Percentiles rank a stretch among this genome's conserved stretches.
These are phyloP conservation scores for Ondatra zibethicus DNA, from an alignment of 2,113 vertebrate species.

Conservation along the genomic window DNA sequence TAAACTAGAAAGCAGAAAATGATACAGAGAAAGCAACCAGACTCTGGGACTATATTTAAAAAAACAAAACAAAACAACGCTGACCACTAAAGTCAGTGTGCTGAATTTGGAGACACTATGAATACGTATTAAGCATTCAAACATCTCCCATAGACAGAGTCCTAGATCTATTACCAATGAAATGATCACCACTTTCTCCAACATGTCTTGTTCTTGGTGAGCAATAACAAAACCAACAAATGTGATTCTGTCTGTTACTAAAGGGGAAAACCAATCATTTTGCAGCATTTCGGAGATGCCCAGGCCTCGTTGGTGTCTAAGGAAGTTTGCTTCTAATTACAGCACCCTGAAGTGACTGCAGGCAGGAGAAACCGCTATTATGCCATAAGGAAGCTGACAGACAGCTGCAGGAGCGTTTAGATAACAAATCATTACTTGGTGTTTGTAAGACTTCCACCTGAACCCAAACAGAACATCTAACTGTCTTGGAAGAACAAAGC, in stretches of 20 bases:
- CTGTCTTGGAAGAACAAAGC: constrained; percentile 81
- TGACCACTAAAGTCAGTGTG: not conserved
- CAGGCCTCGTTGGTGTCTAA: not conserved
- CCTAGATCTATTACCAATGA: not conserved
- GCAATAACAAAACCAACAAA: constrained; percentile 7
- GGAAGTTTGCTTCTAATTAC: constrained; percentile 71
- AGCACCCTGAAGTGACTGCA: constrained; percentile 41
- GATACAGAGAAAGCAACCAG: not conserved
- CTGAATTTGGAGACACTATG: not conserved
- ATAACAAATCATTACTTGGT: constrained; percentile 76
- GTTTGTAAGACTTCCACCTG: constrained; percentile 75
- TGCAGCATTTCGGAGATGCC: not conserved
- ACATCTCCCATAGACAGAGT: not conserved
- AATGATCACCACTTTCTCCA: not conserved
- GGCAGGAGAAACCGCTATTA: constrained; percentile 52
- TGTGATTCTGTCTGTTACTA: not conserved
- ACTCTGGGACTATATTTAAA: not conserved
- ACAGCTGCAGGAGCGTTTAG: constrained; percentile 70
- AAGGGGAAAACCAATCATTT: not conserved
- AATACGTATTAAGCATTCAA: not conserved
- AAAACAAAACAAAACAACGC: not conserved
- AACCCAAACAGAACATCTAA: constrained; percentile 75
- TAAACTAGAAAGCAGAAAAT: not conserved
- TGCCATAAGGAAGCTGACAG: constrained; percentile 54
- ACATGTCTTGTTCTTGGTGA: not conserved